Evolutionary conservation across 2,888 invertebrate species (phyloP).

Genomic region (Dichetophora obliterata): DNA sequence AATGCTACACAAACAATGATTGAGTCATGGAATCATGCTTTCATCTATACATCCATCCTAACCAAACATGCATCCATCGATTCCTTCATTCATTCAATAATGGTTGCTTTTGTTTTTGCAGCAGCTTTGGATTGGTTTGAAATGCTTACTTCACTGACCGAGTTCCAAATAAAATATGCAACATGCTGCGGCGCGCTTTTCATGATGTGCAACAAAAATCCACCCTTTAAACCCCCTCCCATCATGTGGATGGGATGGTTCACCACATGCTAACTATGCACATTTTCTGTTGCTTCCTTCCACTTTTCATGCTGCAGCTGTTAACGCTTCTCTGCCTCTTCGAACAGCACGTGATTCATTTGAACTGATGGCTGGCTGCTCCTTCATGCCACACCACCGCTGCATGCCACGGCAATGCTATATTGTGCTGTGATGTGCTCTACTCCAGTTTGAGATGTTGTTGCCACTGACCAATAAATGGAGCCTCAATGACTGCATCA

Average conservation of each 20-base stretch:
- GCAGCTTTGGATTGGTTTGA: not conserved
- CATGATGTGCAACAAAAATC: conserved; percentile 13
- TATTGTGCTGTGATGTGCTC: not conserved
- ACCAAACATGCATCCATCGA: not conserved
- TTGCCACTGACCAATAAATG: conserved; percentile 27
- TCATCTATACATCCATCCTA: not conserved
- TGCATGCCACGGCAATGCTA: not conserved
- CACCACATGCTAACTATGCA: not conserved
- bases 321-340: not conserved
- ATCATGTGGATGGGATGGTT: too few species aligned
- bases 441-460: conserved; percentile 3
- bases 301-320: not conserved
- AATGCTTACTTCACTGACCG: conserved; percentile 8
- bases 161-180: conserved; percentile 28
- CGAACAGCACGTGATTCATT: conserved; percentile 20
- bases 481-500: conserved; percentile 34
- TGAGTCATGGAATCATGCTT: not conserved
- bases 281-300: not conserved
- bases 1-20: not conserved
- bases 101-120: not conserved
- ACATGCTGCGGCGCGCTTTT: conserved; percentile 26
- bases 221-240: not conserved
- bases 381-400: not conserved
- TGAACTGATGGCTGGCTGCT: conserved; percentile 26
- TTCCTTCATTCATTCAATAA: not conserved